Evolutionary conservation across 2,888 invertebrate species (phyloP).

Genomic region (Macaria notata): DNA sequence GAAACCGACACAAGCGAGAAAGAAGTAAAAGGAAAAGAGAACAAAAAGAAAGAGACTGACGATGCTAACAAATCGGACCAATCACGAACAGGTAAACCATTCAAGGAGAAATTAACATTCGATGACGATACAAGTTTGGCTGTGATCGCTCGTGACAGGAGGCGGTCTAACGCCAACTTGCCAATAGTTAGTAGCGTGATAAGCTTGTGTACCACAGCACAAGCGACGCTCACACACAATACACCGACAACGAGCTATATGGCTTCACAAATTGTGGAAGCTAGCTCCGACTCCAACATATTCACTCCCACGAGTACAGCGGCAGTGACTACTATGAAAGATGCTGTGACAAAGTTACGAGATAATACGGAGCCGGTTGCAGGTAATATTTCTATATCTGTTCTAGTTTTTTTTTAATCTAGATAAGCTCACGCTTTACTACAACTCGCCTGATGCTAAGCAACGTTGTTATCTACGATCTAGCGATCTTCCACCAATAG

Average conservation of each 20-base stretch:
- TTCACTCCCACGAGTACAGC: conserved; percentile 60
- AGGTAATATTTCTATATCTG: conserved; percentile 23
- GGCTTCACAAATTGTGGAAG: conserved; percentile 46
- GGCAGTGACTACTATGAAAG: conserved; percentile 53
- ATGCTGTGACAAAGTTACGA: conserved; percentile 51
- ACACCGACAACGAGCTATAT: conserved; percentile 5
- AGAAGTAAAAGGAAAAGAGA: conserved; percentile 39
- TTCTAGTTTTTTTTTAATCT: no score
- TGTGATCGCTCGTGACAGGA: conserved; percentile 48
- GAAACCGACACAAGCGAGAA: conserved; percentile 33
- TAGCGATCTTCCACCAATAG: no score
- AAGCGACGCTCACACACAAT: conserved; percentile 28
- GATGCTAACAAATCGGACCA: conserved; percentile 29
- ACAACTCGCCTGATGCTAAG: no score
- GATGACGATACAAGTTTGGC: conserved; percentile 64
- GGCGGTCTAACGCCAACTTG: conserved; percentile 38
- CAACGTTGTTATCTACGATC: no score
- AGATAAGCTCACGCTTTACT: no score
- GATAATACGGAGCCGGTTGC: conserved; percentile 50
- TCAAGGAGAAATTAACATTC: conserved; percentile 48
- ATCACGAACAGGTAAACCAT: conserved; percentile 31
- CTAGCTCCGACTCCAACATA: conserved; percentile 49
- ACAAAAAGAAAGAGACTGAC: conserved; percentile 34
- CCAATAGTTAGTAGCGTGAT: conserved; percentile 66
- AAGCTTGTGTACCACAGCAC: conserved; percentile 52